Base-by-base conservation (phyloP, 1,140 invertebrate genomes). In the Chironomus tepperi region DNA sequence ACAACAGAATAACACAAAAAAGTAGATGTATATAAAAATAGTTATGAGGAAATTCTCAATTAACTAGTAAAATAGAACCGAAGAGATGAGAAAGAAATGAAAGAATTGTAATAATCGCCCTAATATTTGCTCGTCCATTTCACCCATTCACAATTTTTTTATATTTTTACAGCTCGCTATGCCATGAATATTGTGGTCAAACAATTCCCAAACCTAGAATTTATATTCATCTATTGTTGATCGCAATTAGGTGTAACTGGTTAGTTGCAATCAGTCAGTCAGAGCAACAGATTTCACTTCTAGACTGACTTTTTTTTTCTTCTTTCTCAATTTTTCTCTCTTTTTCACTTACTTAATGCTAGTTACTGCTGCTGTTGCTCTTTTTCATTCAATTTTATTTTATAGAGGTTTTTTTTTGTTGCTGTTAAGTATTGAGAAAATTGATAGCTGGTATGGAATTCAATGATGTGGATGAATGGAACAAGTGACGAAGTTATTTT, bases 21-120 rank as follows among this genome's bases (percentile, higher is more conserved):
- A 47, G 43, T 15, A 15, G 47, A 57, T 57, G 47, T 57, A n/a
- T n/a, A 34, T 34, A 57, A 57, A 15, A 1, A 57, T 10, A 21
- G 19, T 19, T 15, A 70, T 70, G 65, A 70, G 65, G 65, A 70
- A 70, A 70, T 70, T 70, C 65, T 70, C 65, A 70, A 21, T 70
- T 70, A 70, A 70, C 65, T 70, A 70, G 8, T 70, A 18, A 70
- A 70, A 7, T 70, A 70, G 16, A 18, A 21, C 15, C 18, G 47
- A 57, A 7, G 8, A 47, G 15, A 47, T 47, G 15, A 47, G 43
- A 10, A 47, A 47, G 43, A 3, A 47, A 47, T 9, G 8, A 12
- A 34, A 34, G 24, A 34, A 34, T 34, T 2, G 24, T 34, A 34
- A 34, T 57, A 57, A 57, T 57, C 47, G 47, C 47, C 47, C 47